Conservation (phyloP, 2,113 vertebrate species). For the Panthera leo region DNA sequence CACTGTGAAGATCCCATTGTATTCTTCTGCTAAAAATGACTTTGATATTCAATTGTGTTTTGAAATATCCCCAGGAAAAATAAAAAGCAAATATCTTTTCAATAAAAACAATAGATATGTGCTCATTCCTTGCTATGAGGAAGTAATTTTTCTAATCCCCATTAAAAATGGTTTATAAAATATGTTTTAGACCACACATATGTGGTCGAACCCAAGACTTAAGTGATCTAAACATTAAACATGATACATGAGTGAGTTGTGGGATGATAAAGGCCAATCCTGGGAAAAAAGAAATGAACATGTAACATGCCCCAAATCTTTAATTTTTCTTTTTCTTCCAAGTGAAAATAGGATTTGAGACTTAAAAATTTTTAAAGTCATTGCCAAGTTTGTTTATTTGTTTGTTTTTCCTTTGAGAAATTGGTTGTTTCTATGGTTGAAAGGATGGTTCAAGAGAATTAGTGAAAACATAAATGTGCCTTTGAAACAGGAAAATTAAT, state of each 20-base stretch:
- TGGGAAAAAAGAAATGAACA: neutral
- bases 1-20: neutral
- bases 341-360: neutral
- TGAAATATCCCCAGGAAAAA: neutral
- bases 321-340: neutral
- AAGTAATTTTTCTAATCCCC: neutral
- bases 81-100: neutral
- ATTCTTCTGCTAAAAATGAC: neutral
- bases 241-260: accelerated
- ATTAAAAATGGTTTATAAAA: neutral
- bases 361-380: neutral
- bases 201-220: neutral
- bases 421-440: neutral
- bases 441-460: neutral
- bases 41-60: neutral
- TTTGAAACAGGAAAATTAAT: neutral
- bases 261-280: neutral
- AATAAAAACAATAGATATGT: neutral
- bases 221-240: neutral
- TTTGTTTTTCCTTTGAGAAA: neutral
- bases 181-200: neutral
- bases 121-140: neutral
- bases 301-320: neutral
- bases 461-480: neutral
- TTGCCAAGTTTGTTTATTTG: neutral